phyloP scores from a whole-genome alignment of 2,113 vertebrate genomes.

The Alexandromys fortis region DNA sequence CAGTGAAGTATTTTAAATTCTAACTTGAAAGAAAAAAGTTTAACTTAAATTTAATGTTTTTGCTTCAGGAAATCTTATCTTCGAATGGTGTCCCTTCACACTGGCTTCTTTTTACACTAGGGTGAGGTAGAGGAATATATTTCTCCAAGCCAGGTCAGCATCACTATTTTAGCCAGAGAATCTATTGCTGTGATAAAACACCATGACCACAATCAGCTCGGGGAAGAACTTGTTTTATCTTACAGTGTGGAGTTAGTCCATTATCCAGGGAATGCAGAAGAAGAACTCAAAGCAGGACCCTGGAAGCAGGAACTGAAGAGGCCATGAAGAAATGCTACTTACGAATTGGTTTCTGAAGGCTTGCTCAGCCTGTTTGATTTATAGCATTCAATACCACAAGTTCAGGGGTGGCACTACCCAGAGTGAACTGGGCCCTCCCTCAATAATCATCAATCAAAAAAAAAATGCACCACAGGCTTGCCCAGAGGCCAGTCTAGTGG shows the following conservation, averaged over 20 bases:
- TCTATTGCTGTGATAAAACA: not conserved
- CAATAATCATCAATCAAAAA: not conserved
- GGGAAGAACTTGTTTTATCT: not conserved
- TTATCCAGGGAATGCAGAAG: not conserved
- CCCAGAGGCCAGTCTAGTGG: not conserved
- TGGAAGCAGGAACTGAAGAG: not conserved
- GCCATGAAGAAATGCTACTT: not conserved
- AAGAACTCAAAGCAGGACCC: not conserved
- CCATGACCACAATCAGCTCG: not conserved
- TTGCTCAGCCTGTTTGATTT: not conserved
- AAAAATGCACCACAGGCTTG: not conserved
- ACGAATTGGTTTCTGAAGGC: not conserved
- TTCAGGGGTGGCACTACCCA: not conserved
- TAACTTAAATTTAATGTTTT: not conserved
- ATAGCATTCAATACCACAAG: not conserved
- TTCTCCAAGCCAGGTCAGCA: not conserved
- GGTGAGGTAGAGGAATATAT: not conserved
- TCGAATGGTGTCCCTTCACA: slow-evolving; percentile 10
- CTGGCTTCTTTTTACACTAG: not conserved
- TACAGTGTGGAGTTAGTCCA: not conserved
- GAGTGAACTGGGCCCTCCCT: not conserved
- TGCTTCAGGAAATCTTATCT: not conserved
- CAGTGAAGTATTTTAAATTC: not conserved
- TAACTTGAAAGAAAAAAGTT: not conserved
- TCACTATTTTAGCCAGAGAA: not conserved